Evolutionary conservation across 2,888 invertebrate species (phyloP).

Genomic region (Tillus elongatus): DNA sequence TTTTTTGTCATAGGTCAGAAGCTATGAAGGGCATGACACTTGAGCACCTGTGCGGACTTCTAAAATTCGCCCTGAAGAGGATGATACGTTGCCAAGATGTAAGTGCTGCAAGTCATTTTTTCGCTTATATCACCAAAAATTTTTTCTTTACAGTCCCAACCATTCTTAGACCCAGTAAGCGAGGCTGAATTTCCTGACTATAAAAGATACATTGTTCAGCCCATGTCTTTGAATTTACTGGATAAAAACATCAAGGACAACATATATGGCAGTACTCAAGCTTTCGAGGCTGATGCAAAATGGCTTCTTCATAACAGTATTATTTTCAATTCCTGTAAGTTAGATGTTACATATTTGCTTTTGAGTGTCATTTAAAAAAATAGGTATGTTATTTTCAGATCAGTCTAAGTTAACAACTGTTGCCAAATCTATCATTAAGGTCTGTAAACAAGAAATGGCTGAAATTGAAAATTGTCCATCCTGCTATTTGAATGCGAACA

Average conservation of each 20-base stretch:
- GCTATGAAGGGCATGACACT: constrained; percentile 64
- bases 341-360: not conserved
- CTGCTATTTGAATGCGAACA: constrained; percentile 81
- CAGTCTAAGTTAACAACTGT: constrained; percentile 67
- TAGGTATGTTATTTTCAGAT: constrained; percentile 44
- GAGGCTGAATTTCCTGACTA: constrained; percentile 63
- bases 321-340: constrained; percentile 80
- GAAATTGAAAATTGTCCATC: constrained; percentile 92
- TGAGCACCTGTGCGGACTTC: constrained; percentile 66
- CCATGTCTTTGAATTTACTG: constrained; percentile 73
- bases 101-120: constrained; percentile 32
- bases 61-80: constrained; percentile 69
- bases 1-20: constrained; percentile 46
- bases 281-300: constrained; percentile 80
- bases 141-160: constrained; percentile 66
- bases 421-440: constrained; percentile 71
- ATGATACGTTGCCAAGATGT: constrained; percentile 78
- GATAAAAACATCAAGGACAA: constrained; percentile 67
- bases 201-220: constrained; percentile 72
- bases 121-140: too few relatives aligned
- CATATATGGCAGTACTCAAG: constrained; percentile 77
- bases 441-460: constrained; percentile 78
- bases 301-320: constrained; percentile 93
- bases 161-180: constrained; percentile 70
- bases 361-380: not conserved